phyloP scores from a whole-genome alignment of 2,113 vertebrate genomes.

The Tragulus kanchil region DNA sequence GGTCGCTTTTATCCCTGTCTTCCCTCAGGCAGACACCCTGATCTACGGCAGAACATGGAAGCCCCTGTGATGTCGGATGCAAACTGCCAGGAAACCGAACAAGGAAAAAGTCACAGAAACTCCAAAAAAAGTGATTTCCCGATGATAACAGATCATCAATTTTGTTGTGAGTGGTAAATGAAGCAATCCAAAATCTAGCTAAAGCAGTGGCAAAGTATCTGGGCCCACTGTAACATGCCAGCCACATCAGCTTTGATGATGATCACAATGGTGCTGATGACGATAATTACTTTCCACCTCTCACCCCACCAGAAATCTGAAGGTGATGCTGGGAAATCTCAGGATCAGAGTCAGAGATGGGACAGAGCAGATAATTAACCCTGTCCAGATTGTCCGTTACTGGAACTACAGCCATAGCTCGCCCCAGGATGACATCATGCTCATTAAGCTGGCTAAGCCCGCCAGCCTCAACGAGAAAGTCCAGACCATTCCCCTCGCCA shows the following conservation, averaged over 20 bases:
- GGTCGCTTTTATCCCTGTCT: not conserved
- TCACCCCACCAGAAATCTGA: conserved; percentile 77
- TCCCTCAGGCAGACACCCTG: conserved; percentile 77
- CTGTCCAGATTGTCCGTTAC: conserved; percentile 79
- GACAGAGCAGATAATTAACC: conserved; percentile 81
- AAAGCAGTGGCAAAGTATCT: not conserved
- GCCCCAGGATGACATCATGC: conserved; percentile 93
- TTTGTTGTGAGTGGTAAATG: not conserved
- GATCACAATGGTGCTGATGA: not conserved
- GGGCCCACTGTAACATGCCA: not conserved
- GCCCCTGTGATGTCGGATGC: conserved; percentile 71
- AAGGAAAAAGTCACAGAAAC: conserved; percentile 72
- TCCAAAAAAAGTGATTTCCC: no score
- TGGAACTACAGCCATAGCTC: conserved; percentile 76
- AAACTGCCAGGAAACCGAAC: conserved; percentile 69
- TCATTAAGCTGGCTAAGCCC: conserved; percentile 88
- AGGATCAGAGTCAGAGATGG: conserved; percentile 77
- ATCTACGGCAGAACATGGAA: conserved; percentile 77
- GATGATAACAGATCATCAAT: no score
- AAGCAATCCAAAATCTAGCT: not conserved
- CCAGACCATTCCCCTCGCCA: conserved; percentile 87
- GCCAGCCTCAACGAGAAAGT: conserved; percentile 88
- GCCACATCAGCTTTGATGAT: not conserved
- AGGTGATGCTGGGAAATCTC: conserved; percentile 84
- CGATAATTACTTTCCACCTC: not conserved